Conservation (phyloP, 2,797 vertebrate species). For the Crypturellus tataupa region DNA sequence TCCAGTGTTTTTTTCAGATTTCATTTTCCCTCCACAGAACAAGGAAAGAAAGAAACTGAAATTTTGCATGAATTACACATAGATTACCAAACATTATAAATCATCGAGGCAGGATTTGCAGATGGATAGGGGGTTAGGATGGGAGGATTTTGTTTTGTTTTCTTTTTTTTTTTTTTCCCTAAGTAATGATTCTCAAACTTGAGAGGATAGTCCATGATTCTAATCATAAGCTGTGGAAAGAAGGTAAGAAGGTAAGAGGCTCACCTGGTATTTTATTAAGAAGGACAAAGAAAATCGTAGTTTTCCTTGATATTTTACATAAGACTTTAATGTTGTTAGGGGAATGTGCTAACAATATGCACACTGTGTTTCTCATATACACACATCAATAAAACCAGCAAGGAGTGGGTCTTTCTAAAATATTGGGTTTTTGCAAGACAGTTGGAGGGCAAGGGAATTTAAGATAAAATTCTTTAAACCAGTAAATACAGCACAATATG, state of each 20-base stretch:
- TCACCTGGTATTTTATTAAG: constrained; percentile 38
- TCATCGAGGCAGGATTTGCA: not conserved
- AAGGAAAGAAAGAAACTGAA: not conserved
- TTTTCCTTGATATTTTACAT: constrained; percentile 31
- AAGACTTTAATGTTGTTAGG: constrained; percentile 54
- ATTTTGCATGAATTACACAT: not conserved
- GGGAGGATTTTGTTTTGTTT: not conserved
- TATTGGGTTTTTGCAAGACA: constrained; percentile 50
- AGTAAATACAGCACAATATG: constrained; percentile 15
- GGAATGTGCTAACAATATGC: constrained; percentile 16
- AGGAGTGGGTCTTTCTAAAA: constrained; percentile 10
- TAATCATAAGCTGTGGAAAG: not conserved
- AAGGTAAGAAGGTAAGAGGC: not conserved
- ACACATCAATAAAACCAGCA: constrained; percentile 58
- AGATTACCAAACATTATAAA: not conserved
- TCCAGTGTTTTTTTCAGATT: not conserved
- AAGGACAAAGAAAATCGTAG: constrained; percentile 16
- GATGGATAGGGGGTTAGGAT: not conserved
- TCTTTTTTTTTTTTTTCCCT: not conserved
- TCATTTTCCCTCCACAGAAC: not conserved
- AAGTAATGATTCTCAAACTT: not conserved
- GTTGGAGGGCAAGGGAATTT: constrained; percentile 31
- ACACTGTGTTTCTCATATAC: constrained; percentile 23
- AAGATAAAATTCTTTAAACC: constrained; percentile 19
- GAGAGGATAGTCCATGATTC: not conserved